These are phyloP conservation scores for Phengaris arion DNA, from an alignment of 2,888 invertebrate genomes.

Conservation along the genomic window DNA sequence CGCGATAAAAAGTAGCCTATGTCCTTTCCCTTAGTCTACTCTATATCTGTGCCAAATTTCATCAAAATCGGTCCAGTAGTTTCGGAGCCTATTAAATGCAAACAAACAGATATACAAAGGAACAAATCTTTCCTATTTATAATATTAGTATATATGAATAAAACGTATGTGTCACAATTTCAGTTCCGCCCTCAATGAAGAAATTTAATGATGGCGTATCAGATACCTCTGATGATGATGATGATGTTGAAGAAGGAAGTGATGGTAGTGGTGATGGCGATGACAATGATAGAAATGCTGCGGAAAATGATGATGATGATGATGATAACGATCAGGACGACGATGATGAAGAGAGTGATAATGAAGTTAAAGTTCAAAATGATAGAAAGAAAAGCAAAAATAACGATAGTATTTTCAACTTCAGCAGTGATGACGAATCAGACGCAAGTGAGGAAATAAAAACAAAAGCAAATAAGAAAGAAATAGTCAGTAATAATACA, in stretches of 20 bases:
- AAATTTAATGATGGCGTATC: conserved; percentile 67
- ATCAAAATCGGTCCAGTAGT: too few species aligned
- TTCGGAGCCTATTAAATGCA: too few species aligned
- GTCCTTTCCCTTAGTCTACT: too few species aligned
- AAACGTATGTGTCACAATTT: conserved; percentile 35
- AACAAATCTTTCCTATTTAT: too few species aligned
- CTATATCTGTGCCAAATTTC: too few species aligned
- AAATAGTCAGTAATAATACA: background rate
- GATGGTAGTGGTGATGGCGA: conserved; percentile 39
- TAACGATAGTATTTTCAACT: conserved; percentile 16
- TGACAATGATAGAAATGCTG: conserved; percentile 39
- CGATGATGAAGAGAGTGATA: conserved; percentile 42
- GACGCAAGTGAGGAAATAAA: background rate
- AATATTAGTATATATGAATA: background rate
- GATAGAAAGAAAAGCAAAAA: conserved; percentile 32
- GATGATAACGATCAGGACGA: conserved; percentile 43
- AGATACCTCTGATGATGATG: conserved; percentile 61
- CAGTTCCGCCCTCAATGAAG: conserved; percentile 66
- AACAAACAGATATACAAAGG: too few species aligned
- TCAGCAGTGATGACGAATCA: conserved; percentile 8
- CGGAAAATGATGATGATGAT: conserved; percentile 1
- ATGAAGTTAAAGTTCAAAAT: conserved; percentile 30
- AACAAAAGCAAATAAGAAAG: background rate
- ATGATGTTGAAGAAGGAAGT: conserved; percentile 50
- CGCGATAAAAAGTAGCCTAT: too few species aligned